Percentiles rank a stretch among this genome's conserved stretches.
phyloP scores from a whole-genome alignment of 2,888 invertebrate species.

The Leucophenga maculata region DNA sequence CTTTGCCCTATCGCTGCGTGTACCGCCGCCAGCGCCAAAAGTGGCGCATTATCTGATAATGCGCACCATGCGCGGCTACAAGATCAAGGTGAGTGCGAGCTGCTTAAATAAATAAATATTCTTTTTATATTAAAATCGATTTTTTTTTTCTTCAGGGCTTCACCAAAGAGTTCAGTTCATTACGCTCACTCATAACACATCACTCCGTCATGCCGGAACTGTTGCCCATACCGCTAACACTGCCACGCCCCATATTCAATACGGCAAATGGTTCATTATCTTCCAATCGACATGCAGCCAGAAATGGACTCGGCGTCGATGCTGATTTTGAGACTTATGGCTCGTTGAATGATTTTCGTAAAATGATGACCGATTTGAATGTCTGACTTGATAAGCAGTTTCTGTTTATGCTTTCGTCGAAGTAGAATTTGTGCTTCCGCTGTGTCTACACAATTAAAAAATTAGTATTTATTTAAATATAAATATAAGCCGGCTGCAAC shows the following conservation, averaged over 20 bases:
- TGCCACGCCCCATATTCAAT: constrained; percentile 76
- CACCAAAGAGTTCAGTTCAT: constrained; percentile 94
- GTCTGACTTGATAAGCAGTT: constrained; percentile 69
- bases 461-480: no score
- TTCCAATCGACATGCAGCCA: constrained; percentile 16
- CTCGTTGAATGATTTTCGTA: constrained; percentile 81
- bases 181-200: constrained; percentile 94
- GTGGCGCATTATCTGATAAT: constrained; percentile 97
- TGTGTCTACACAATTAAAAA: no score
- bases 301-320: constrained; percentile 70
- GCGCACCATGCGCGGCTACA: constrained; percentile 88
- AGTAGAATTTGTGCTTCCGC: no score
- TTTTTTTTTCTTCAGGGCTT: constrained; percentile 82
- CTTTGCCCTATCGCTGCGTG: constrained; percentile 93
- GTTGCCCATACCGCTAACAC: constrained; percentile 90
- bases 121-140: background rate
- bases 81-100: constrained; percentile 84
- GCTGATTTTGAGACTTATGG: constrained; percentile 84
- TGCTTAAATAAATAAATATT: background rate
- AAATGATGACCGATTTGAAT: constrained; percentile 84
- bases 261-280: constrained; percentile 35
- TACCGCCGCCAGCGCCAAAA: constrained; percentile 84
- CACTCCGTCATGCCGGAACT: constrained; percentile 98
- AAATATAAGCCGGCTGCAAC: no score
- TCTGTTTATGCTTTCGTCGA: no score